Conservation (phyloP, 2,888 invertebrate species). For the Mycalesis mineus region DNA sequence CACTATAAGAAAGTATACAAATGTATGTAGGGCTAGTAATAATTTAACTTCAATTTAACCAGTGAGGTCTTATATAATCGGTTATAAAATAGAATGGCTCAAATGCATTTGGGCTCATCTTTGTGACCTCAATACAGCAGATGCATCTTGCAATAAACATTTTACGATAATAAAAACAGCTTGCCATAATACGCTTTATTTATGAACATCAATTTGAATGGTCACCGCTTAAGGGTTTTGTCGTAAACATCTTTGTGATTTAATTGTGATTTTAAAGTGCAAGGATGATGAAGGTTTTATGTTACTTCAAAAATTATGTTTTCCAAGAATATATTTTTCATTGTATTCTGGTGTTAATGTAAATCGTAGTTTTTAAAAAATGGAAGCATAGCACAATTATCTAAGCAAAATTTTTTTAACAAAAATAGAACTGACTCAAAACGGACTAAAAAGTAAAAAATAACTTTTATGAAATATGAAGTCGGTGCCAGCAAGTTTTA, state of each 20-base stretch:
- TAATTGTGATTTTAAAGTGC: neutral
- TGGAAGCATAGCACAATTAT: no score
- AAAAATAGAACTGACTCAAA: no score
- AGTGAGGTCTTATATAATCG: slow-evolving; percentile 21
- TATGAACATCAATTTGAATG: neutral
- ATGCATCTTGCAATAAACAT: slow-evolving; percentile 19
- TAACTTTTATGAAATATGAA: no score
- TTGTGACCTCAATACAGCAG: slow-evolving; percentile 24
- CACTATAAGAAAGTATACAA: no score
- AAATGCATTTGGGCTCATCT: slow-evolving; percentile 21
- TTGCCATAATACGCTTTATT: neutral
- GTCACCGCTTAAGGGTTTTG: neutral
- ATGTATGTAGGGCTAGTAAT: no score
- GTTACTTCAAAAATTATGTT: neutral
- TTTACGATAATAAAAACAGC: slow-evolving; percentile 16
- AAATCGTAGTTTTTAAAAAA: no score
- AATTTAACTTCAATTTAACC: neutral
- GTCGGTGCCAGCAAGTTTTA: no score
- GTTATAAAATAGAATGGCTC: slow-evolving; percentile 19
- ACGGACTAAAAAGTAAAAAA: no score
- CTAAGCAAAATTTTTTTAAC: no score
- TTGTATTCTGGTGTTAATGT: no score
- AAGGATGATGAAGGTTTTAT: no score
- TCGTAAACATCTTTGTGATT: neutral
- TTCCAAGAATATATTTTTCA: neutral